phyloP scores from a whole-genome alignment of 2,888 invertebrate species.

The Spatulosminthurus flaviceps region DNA sequence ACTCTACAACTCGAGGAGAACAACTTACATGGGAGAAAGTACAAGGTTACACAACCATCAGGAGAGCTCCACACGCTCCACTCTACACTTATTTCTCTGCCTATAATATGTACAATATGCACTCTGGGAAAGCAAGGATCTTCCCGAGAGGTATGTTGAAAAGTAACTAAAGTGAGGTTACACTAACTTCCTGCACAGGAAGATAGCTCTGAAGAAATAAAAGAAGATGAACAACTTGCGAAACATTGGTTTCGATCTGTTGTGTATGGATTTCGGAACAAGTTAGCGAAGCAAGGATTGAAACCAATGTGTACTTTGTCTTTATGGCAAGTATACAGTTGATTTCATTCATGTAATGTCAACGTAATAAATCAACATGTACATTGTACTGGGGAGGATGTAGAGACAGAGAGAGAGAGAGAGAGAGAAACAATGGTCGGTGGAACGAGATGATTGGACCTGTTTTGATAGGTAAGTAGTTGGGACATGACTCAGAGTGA shows the following conservation, averaged over 20 bases:
- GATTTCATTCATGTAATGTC: slow-evolving; percentile 32
- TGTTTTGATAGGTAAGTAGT: slow-evolving; percentile 33
- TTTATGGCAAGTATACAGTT: slow-evolving; percentile 3
- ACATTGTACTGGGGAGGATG: not conserved
- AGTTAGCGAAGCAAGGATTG: slow-evolving; percentile 24
- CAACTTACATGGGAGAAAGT: no score
- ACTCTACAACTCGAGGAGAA: no score
- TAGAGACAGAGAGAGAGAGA: not conserved
- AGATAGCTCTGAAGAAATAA: slow-evolving; percentile 7
- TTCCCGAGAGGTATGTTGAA: no score
- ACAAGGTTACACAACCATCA: no score
- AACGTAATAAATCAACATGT: slow-evolving; percentile 32
- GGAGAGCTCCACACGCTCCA: no score
- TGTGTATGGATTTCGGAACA: slow-evolving; percentile 18
- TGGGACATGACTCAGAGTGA: slow-evolving; percentile 12
- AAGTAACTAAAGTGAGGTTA: slow-evolving; percentile 18
- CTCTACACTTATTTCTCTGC: no score
- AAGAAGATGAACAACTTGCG: slow-evolving; percentile 16
- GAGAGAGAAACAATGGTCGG: slow-evolving; percentile 8
- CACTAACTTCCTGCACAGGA: not conserved
- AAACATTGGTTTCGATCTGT: slow-evolving; percentile 23
- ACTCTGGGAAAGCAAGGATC: no score
- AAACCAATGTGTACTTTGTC: slow-evolving; percentile 24
- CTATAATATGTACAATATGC: no score
- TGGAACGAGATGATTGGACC: slow-evolving; percentile 30